These are phyloP conservation scores for Dicycla oo DNA, from an alignment of 2,888 invertebrate species.

Conservation along the genomic window DNA sequence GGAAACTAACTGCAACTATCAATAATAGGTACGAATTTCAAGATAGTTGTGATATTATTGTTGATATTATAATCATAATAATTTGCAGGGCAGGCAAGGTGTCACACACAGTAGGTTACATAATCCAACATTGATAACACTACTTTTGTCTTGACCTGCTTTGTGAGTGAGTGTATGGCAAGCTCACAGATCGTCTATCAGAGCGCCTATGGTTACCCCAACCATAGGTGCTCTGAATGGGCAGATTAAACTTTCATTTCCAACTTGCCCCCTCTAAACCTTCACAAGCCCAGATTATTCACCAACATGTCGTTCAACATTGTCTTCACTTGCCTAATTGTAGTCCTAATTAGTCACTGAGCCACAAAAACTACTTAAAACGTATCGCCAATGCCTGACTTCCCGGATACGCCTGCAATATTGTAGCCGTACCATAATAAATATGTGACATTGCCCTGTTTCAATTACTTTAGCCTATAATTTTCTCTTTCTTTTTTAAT, in stretches of 20 bases:
- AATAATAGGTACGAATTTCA: no score
- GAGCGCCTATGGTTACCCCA: no score
- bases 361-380: constrained; percentile 61
- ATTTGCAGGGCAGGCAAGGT: no score
- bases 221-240: no score
- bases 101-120: no score
- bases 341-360: constrained; percentile 68
- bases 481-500: constrained; percentile 36
- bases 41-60: no score
- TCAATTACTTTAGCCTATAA: constrained; percentile 42
- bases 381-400: constrained; percentile 71
- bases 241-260: neutral
- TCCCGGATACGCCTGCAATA: constrained; percentile 72
- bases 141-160: no score
- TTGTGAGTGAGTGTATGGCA: no score
- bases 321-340: constrained; percentile 69
- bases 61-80: no score
- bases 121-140: no score
- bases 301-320: constrained; percentile 59
- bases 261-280: constrained; percentile 43
- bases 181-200: no score
- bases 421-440: constrained; percentile 47
- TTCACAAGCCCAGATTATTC: constrained; percentile 35
- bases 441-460: constrained; percentile 36
- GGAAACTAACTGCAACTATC: no score